Evolutionary conservation across 2,113 vertebrate species (phyloP).

Genomic region (Elachura formosa): DNA sequence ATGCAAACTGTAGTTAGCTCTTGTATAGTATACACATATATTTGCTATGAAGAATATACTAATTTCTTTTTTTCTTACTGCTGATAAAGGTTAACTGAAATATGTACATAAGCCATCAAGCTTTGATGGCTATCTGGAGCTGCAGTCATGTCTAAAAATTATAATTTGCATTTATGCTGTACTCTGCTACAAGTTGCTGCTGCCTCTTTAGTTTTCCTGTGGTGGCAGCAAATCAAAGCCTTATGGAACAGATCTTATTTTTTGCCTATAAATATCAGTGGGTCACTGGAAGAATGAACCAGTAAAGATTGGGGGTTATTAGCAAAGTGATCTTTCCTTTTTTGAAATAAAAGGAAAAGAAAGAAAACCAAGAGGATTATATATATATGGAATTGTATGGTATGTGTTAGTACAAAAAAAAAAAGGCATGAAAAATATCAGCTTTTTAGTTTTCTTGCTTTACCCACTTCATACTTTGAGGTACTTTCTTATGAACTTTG

Average conservation of each 20-base stretch:
- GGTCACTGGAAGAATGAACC: background rate
- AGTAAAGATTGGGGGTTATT: background rate
- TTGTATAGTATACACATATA: no score
- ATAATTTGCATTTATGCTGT: conserved; percentile 7
- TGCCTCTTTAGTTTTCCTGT: conserved; percentile 22
- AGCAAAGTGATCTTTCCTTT: background rate
- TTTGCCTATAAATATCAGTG: background rate
- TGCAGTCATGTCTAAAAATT: background rate
- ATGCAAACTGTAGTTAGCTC: background rate
- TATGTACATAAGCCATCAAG: background rate
- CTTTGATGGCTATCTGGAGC: background rate
- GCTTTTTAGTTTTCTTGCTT: background rate
- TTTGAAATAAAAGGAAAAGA: background rate
- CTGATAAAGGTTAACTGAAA: background rate
- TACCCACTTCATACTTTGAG: background rate
- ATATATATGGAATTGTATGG: background rate
- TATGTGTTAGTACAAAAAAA: background rate
- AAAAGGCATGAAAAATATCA: background rate
- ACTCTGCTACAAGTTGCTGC: background rate
- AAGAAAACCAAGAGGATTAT: background rate
- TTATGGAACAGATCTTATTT: background rate
- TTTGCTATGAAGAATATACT: background rate
- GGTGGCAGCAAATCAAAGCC: conserved; percentile 27
- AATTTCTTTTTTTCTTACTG: background rate
- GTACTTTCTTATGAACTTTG: background rate